phyloP scores from a whole-genome alignment of 2,113 vertebrate genomes.

The Psophia crepitans region DNA sequence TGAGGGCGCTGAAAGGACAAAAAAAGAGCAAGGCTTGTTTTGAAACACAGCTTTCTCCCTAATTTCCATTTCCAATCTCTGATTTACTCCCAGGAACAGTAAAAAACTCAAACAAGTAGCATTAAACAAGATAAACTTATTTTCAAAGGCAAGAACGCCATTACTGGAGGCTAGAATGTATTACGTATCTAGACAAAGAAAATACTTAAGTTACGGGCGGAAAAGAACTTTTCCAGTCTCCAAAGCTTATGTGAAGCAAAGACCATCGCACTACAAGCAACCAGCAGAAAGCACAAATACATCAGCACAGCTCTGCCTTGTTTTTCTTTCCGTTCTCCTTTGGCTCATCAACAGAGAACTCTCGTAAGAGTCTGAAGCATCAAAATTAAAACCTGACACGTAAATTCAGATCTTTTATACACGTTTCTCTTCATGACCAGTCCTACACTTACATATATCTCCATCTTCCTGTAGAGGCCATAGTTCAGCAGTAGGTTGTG shows the following conservation, averaged over 20 bases:
- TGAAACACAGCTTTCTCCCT: background rate
- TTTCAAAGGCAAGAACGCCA: background rate
- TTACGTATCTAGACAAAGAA: rapidly evolving
- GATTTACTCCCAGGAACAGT: background rate
- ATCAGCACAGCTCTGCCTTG: background rate
- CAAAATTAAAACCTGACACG: background rate
- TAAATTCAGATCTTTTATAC: rapidly evolving
- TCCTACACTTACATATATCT: conserved; percentile 90
- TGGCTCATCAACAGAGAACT: background rate
- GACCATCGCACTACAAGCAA: background rate
- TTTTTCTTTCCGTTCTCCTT: background rate
- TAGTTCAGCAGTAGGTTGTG: conserved; percentile 98
- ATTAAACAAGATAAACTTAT: background rate
- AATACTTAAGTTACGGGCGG: background rate
- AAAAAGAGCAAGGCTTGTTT: background rate
- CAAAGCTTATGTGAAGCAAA: background rate
- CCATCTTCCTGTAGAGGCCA: conserved; percentile 97
- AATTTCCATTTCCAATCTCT: rapidly evolving
- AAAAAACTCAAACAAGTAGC: background rate
- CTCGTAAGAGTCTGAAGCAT: background rate
- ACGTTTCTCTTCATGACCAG: background rate
- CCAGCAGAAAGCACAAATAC: background rate
- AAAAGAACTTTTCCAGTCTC: background rate
- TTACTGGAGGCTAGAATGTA: rapidly evolving
- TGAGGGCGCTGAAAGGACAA: conserved; percentile 85